Percentiles rank a stretch among this genome's conserved stretches.
phyloP scores from a whole-genome alignment of 2,797 vertebrate species.

The Arctocebus calabarensis region DNA sequence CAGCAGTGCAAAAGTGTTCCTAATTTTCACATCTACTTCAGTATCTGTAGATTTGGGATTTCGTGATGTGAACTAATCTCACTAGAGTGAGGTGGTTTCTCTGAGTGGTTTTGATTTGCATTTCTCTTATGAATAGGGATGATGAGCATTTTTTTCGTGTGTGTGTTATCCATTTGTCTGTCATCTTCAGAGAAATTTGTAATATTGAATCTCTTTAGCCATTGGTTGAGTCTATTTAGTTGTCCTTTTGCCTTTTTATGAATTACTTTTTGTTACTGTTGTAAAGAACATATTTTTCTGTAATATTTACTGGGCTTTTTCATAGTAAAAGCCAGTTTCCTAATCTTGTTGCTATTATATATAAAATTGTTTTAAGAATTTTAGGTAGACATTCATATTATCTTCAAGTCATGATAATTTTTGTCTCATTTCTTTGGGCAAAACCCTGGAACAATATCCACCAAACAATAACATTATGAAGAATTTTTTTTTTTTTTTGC shows the following conservation, averaged over 20 bases:
- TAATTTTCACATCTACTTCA: too few relatives aligned
- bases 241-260: slow-evolving; percentile 2
- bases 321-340: background rate
- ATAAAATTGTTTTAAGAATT: slow-evolving; percentile 7
- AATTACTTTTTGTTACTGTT: slow-evolving; percentile 5
- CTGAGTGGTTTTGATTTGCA: too few relatives aligned
- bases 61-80: too few relatives aligned
- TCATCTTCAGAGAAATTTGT: too few relatives aligned
- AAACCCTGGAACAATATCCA: background rate
- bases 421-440: slow-evolving; percentile 32
- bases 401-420: slow-evolving; percentile 27
- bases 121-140: too few relatives aligned
- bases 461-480: background rate
- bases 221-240: slow-evolving; percentile 33
- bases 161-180: too few relatives aligned
- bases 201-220: background rate
- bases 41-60: too few relatives aligned
- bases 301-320: slow-evolving; percentile 28
- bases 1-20: too few relatives aligned
- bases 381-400: background rate
- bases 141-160: too few relatives aligned
- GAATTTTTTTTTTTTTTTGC: background rate
- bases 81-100: too few relatives aligned
- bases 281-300: slow-evolving; percentile 8
- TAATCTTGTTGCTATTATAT: background rate